Percentiles rank a stretch among this genome's conserved stretches.
phyloP scores from a whole-genome alignment of 2,888 invertebrate species.

The Malthinus seriepunctatus region DNA sequence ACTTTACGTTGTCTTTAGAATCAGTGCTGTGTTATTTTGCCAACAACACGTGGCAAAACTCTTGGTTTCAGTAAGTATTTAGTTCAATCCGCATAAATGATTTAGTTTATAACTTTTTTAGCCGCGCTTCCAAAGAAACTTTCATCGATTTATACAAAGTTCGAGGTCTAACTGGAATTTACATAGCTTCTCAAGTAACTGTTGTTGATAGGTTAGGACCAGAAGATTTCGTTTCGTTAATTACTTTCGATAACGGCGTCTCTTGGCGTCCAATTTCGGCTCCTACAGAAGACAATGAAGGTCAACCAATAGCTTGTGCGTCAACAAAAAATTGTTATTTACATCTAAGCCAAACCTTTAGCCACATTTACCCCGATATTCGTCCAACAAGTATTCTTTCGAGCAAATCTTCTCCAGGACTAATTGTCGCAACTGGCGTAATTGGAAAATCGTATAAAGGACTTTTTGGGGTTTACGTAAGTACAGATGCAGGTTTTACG shows the following conservation, averaged over 20 bases:
- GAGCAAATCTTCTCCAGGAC: constrained; percentile 84
- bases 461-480: constrained; percentile 78
- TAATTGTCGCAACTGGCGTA: constrained; percentile 85
- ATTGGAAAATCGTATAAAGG: constrained; percentile 79
- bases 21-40: constrained; percentile 84
- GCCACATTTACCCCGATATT: constrained; percentile 78
- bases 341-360: constrained; percentile 86
- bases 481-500: constrained; percentile 78
- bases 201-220: constrained; percentile 65
- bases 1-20: constrained; percentile 78
- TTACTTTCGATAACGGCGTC: constrained; percentile 86
- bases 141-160: constrained; percentile 90
- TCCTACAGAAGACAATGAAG: constrained; percentile 70
- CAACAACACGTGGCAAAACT: constrained; percentile 77
- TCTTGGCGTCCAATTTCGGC: constrained; percentile 78
- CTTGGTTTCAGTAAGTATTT: constrained; percentile 76
- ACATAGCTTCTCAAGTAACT: constrained; percentile 81
- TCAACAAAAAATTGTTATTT: constrained; percentile 74
- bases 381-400: constrained; percentile 82
- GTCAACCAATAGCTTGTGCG: constrained; percentile 68
- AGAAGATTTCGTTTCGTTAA: constrained; percentile 76
- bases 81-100: too few species aligned
- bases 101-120: constrained; percentile 44
- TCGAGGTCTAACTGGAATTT: constrained; percentile 84
- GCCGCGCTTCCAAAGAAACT: constrained; percentile 76